Conservation (phyloP, 2,797 vertebrate genomes). For the Craterocephalus amniculus region DNA sequence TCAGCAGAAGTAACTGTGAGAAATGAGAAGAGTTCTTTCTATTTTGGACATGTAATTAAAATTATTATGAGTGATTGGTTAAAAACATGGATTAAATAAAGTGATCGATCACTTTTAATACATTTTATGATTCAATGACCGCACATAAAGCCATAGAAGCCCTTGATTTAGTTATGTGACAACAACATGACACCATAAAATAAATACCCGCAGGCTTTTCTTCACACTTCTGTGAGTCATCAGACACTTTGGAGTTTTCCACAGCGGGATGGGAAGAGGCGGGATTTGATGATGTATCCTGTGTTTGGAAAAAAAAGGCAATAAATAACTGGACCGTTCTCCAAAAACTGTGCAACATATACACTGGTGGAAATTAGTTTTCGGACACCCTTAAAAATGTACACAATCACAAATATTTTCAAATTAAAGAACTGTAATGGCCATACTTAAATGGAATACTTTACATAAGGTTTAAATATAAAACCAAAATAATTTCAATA, state of each 20-base stretch:
- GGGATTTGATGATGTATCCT: constrained; percentile 53
- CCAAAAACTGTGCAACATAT: not conserved
- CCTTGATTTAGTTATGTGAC: not conserved
- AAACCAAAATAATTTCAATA: not conserved
- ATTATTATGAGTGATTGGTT: not conserved
- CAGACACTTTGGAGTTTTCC: constrained; percentile 44
- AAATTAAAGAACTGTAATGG: no score
- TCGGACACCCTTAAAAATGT: no score
- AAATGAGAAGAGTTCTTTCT: constrained; percentile 6
- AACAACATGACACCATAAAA: constrained; percentile 3
- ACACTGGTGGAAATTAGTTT: no score
- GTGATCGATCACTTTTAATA: no score
- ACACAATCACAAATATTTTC: no score
- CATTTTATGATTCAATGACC: not conserved
- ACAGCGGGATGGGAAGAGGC: constrained; percentile 47
- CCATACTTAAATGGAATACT: no score
- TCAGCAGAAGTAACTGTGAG: constrained; percentile 17
- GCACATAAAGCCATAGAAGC: not conserved
- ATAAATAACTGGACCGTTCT: not conserved
- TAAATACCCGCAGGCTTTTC: constrained; percentile 70
- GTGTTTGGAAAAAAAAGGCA: not conserved
- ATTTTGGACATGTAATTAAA: not conserved
- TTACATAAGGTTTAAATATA: not conserved
- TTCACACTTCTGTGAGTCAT: constrained; percentile 37
- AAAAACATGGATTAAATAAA: no score